Percentiles rank a stretch among this genome's conserved stretches.
Conservation (phyloP, 1,140 invertebrate genomes). For the Pentalonia nigronervosa region DNA sequence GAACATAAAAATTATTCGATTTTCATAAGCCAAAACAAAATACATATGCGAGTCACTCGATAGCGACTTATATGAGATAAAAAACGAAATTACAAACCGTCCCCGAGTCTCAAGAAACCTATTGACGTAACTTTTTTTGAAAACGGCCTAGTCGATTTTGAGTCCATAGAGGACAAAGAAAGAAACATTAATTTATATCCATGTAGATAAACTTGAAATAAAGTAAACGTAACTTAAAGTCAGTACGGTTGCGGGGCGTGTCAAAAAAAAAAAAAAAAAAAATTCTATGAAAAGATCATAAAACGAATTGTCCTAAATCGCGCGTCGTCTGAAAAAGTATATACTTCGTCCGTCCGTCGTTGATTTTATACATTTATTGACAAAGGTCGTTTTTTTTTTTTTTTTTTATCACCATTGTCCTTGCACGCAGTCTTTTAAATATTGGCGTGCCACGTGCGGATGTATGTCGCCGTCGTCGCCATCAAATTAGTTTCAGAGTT, state of each 20-base stretch:
- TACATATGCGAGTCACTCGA: no score
- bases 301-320: not conserved
- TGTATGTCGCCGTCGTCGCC: not conserved
- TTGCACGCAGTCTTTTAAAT: not conserved
- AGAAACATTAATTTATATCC: no score
- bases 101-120: no score
- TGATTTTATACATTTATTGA: slow-evolving; percentile 2
- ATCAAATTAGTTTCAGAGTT: not conserved
- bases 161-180: no score
- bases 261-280: not conserved
- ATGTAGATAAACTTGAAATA: not conserved
- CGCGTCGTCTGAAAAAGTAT: not conserved
- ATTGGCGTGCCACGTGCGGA: not conserved
- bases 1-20: no score
- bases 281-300: not conserved
- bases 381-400: not conserved
- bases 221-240: not conserved
- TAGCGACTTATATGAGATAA: no score
- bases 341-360: not conserved
- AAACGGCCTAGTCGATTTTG: no score
- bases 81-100: no score
- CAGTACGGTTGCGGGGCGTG: no score
- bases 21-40: no score
- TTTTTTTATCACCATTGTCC: not conserved
- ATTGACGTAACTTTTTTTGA: no score